Base-by-base conservation (phyloP, 2,888 invertebrate species). In the Drosophila melanosoma region DNA sequence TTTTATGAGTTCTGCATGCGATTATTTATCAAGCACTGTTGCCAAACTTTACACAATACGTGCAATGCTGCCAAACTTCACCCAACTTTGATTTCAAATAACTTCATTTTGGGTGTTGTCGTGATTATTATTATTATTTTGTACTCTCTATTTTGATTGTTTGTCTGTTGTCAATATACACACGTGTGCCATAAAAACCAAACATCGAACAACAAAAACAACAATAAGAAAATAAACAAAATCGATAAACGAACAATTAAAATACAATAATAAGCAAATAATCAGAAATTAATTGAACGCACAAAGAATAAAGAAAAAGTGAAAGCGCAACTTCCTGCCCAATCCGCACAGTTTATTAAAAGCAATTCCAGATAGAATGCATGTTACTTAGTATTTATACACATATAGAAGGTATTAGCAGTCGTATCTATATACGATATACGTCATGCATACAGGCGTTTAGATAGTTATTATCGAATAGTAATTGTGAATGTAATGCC, bases 401-500 rank as follows among this genome's bases (percentile, higher is more conserved):
- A 33, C 4, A 33, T 23, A 36, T 48, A 23, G 15, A 23, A 4
- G 45, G 45, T 45, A 20, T 45, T 45, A 15, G 45, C 45, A 45
- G 45, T 15, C 45, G 49, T 11, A 29, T 51, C n/a, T 51, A 32
- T 36, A 36, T 36, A 36, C 36, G 45, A 23, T 20, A 45, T 45
- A 23, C 45, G 45, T 45, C 45, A 8, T 11, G 15, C 32, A 33
- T 12, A 32, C n/a, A 20, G n/a, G 15, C 33, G 26, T 49, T 5
- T 26, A 49, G 49, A 26, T 67, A 73, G 69, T 40, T 63, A 81
- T 67, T 70, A 64, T 56, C 53, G 60, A 65, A 68, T 70, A 66
- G 48, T 51, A 56, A 54, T 26, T 53, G 36, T 54, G 36, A 56
- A 54, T 67, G 57, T 58, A 53, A 68, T 51, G 67, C 17, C 58